These are phyloP conservation scores for Corbicula japonica DNA, from an alignment of 2,888 invertebrate genomes.

Conservation along the genomic window DNA sequence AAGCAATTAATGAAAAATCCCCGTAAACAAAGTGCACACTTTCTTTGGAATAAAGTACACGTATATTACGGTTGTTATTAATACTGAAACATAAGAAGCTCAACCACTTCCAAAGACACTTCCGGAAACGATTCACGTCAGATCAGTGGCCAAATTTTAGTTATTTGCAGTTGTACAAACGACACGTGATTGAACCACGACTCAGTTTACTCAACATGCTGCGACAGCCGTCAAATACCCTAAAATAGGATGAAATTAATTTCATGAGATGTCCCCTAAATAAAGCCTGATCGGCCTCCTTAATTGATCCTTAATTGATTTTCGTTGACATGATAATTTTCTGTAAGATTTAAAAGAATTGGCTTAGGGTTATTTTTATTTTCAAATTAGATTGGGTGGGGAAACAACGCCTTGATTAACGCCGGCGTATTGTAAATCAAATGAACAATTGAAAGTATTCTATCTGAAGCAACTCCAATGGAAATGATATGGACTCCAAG, in stretches of 20 bases:
- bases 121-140: too few relatives aligned
- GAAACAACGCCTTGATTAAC: slow-evolving; percentile 29
- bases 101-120: too few relatives aligned
- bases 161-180: too few relatives aligned
- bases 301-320: slow-evolving; percentile 33
- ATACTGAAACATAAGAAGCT: too few relatives aligned
- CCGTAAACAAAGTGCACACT: too few relatives aligned
- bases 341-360: slow-evolving; percentile 32
- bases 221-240: slow-evolving; percentile 27
- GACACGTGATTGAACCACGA: slow-evolving; percentile 21
- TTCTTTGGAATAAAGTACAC: too few relatives aligned
- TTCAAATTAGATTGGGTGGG: slow-evolving; percentile 17
- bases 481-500: neutral
- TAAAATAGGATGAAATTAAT: slow-evolving; percentile 36
- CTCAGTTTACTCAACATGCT: neutral
- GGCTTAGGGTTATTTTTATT: slow-evolving; percentile 38
- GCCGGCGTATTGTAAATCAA: slow-evolving; percentile 26
- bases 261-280: slow-evolving; percentile 44
- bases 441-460: slow-evolving; percentile 17
- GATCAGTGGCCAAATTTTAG: too few relatives aligned
- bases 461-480: neutral
- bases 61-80: too few relatives aligned
- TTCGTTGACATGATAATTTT: slow-evolving; percentile 37
- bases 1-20: too few relatives aligned
- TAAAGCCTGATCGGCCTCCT: slow-evolving; percentile 33